Percentiles rank a stretch among this genome's conserved stretches.
phyloP scores from a whole-genome alignment of 2,797 vertebrate species.

The Pseudochirops corinnae region DNA sequence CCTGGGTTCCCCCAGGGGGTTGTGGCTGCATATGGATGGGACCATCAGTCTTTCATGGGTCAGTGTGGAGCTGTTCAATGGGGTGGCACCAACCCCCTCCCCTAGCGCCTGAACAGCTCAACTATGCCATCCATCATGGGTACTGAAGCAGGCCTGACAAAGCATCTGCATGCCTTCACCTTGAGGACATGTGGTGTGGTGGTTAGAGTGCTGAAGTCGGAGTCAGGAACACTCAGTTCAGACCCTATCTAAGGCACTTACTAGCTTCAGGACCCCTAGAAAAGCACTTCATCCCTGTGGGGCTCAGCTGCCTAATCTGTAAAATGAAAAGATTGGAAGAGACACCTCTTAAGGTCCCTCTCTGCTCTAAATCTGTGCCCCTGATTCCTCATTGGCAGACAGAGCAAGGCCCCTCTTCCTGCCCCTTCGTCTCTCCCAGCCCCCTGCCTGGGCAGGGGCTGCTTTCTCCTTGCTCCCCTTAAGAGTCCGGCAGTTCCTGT shows the following conservation, averaged over 20 bases:
- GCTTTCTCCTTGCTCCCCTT: background rate
- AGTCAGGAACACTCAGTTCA: too few species aligned
- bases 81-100: background rate
- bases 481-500: background rate
- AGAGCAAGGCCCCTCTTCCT: background rate
- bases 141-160: background rate
- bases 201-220: background rate
- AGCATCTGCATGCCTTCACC: too few species aligned
- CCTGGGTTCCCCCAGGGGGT: background rate
- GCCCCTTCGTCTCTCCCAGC: background rate
- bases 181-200: background rate
- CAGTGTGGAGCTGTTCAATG: background rate
- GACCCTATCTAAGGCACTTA: background rate
- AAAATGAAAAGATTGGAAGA: background rate
- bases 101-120: background rate
- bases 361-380: background rate
- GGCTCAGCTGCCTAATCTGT: background rate
- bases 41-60: background rate
- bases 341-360: background rate
- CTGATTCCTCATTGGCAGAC: background rate
- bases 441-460: background rate
- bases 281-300: background rate
- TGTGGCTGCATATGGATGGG: background rate
- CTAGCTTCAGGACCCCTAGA: background rate
- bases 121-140: background rate